phyloP scores from a whole-genome alignment of 2,113 vertebrate species.

The Sceloporus undulatus region DNA sequence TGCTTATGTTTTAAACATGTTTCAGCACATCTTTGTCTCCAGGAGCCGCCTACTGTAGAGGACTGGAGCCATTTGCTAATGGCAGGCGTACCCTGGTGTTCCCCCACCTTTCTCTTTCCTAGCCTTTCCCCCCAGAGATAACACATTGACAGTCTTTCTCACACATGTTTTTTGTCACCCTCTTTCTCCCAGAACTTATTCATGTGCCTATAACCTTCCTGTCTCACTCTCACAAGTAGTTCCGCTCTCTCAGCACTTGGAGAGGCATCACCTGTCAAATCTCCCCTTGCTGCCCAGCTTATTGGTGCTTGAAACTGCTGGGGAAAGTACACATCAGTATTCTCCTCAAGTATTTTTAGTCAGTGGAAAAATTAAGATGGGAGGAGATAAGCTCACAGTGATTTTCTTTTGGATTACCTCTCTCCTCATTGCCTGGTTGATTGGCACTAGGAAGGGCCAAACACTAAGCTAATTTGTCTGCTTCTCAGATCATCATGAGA shows the following conservation, averaged over 20 bases:
- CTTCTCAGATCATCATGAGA: too few species aligned
- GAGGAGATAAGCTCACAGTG: background rate
- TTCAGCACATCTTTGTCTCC: background rate
- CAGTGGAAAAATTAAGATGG: background rate
- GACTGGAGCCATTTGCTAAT: background rate
- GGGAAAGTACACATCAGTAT: background rate
- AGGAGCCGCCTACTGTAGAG: background rate
- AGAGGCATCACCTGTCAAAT: background rate
- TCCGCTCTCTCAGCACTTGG: background rate
- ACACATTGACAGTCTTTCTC: background rate
- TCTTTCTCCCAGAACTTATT: background rate
- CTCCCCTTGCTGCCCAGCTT: background rate
- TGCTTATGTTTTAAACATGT: background rate
- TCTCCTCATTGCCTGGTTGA: too few species aligned
- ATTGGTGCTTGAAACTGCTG: background rate
- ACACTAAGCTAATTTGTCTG: too few species aligned
- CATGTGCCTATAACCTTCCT: too few species aligned
- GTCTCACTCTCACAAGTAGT: background rate
- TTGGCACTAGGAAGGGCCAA: too few species aligned
- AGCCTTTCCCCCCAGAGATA: background rate
- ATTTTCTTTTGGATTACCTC: background rate
- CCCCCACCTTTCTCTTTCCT: background rate
- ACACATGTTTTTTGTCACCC: background rate
- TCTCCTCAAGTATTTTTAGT: background rate
- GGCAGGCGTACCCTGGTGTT: background rate